These are phyloP conservation scores for Philereme transversata DNA, from an alignment of 2,888 invertebrate genomes.

Conservation along the genomic window DNA sequence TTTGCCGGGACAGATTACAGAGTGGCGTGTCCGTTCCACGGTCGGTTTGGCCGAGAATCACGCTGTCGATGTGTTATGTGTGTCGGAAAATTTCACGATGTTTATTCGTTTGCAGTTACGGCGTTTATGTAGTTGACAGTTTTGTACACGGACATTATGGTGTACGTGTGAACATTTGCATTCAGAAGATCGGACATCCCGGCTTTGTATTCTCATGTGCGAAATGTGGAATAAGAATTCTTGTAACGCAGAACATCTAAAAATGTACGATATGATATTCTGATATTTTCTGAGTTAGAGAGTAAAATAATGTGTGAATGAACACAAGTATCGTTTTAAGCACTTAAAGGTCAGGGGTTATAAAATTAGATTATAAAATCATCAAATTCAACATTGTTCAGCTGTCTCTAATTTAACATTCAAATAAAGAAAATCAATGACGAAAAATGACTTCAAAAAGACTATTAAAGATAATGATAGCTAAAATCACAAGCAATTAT, in stretches of 20 bases:
- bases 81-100: constrained; percentile 57
- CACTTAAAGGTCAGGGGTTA: too few relatives aligned
- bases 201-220: neutral
- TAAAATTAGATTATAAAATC: too few relatives aligned
- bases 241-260: neutral
- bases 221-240: constrained; percentile 1
- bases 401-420: neutral
- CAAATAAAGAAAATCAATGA: neutral
- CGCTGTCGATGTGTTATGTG: constrained; percentile 62
- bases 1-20: constrained; percentile 77
- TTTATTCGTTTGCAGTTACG: constrained; percentile 53
- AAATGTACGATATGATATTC: neutral
- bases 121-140: constrained; percentile 16
- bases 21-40: constrained; percentile 64
- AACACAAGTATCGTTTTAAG: too few relatives aligned
- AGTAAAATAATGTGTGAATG: too few relatives aligned
- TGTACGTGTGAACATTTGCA: constrained; percentile 9
- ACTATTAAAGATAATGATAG: constrained; percentile 13
- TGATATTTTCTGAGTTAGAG: too few relatives aligned
- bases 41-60: constrained; percentile 62
- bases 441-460: constrained; percentile 4
- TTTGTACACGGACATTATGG: constrained; percentile 3
- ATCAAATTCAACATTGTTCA: too few relatives aligned
- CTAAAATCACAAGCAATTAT: constrained; percentile 25
- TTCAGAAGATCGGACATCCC: neutral